Base-by-base conservation (phyloP, 2,797 vertebrate species). In the Salmo trutta region DNA sequence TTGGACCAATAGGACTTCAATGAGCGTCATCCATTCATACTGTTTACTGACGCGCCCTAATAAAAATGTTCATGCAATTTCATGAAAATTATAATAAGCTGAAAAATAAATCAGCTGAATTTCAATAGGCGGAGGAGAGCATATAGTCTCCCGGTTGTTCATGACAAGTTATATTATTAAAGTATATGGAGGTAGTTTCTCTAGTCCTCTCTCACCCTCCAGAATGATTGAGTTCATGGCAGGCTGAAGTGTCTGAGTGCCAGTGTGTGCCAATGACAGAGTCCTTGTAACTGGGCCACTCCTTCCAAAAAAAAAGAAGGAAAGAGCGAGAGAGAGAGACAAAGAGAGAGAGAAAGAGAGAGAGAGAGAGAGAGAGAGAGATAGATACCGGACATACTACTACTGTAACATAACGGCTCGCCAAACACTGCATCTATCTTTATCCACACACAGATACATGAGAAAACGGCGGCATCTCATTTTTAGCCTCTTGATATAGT, bases 311-410 rank as follows among this genome's bases (percentile, higher is more conserved):
- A 59, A 7, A 7, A 7, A 59, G 2, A 59, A n/a, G n/a, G 1
- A n/a, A 1, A n/a, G 56, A 59, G 1, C 8, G 19, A n/a, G 17
- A 21, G 3, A 21, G 19, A n/a, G 1, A 59, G 3, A 59, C 17
- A 56, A 17, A 56, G 54, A n/a, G 54, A n/a, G n/a, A n/a, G n/a
- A n/a, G n/a, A n/a, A n/a, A n/a, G 19, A 19, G 1, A 17, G 5
- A 51, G 21, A 41, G 54, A 6, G 19, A 56, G 4, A 19, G 17
- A 52, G 47, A 66, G 24, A 14, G 14, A 53, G 19, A 47, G 15
- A 3, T 15, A 53, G 27, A 71, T 72, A 82, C 77, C 71, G 53
- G 75, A 81, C 69, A 7, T 41, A 24, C 73, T 52, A 73, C 64
- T 19, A 33, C 59, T 75, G 47, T 67, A 81, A 59, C 75, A 54